Evolutionary conservation across 2,888 invertebrate genomes (phyloP), one percentile per base, ranked within the genome.

Genomic region (Meliscaeva auricollis): DNA sequence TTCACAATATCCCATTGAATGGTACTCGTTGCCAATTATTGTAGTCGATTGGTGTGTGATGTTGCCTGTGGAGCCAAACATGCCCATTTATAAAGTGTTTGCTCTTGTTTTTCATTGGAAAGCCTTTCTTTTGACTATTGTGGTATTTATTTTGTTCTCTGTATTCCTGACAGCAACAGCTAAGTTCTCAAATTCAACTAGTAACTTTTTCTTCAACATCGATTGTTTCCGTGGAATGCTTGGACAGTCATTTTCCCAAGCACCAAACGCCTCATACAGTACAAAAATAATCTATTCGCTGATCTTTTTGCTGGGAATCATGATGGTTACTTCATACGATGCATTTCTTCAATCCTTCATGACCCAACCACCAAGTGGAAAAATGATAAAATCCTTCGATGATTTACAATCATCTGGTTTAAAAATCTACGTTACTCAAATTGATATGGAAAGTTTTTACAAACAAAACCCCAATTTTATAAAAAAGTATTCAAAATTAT

Each of bases 181-280:
- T 54, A 4, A 8, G 88, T 89, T 0, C 20, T 58, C 0, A 74
- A 88, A 8, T 87, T 26, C 4, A n/a, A n/a, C n/a, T n/a, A n/a
- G 26, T 26, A 4, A 26, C 4, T 26, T 26, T 4, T 26, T 26
- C 26, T 26, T 26, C 26, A 26, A 26, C 88, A 0, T 8, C 88
- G 1, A 22, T 3, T 32, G 35, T 6, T 58, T 58, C 3, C 58
- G 58, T 11, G 58, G 58, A 3, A 15, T 58, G 0, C 35, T 58
- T 7, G 35, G 58, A 17, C 58, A 58, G 11, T 58, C 35, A 5
- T 58, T 58, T 17, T 1, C 32, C 11, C 35, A 58, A 58, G 17
- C 30, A 58, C 56, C 35, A 17, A 58, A 35, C n/a, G 32, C 35
- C 3, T 13, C 56, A 1, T 58, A 20, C 20, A 35, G 32, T 8